Evolutionary conservation across 2,888 invertebrate genomes (phyloP), one percentile per base, ranked within the genome.

Genomic region (Dynastes maya): DNA sequence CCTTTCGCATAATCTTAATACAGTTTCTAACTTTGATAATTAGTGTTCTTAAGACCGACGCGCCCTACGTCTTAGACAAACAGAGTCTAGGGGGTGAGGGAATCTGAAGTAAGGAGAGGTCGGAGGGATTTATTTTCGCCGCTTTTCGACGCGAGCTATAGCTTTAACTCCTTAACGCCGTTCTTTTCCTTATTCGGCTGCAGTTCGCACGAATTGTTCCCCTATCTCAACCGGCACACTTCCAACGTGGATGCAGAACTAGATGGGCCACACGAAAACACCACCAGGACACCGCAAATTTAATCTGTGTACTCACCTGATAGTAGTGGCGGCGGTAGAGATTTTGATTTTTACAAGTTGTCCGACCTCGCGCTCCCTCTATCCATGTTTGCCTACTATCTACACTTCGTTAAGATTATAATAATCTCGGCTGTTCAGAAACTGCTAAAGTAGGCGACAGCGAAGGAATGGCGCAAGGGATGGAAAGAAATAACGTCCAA

Each of bases 21-120:
- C 88, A 89, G 88, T 88, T 89, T 88, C 87, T 86, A 89, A 88
- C 87, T 88, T 89, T 88, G 88, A 88, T 88, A 88, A 89, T 88
- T 89, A 88, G 88, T 88, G 88, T 87, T 88, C 88, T 88, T 88
- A 88, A 88, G 88, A 87, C 84, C 84, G 85, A 65, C 61, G 70
- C 68, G 58, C 53, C 70, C 77, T 51, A 22, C 32, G 70, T 85
- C 87, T 87, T 88, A 88, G 87, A 88, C 88, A 88, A 88, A 88
- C 88, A 88, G 84, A 83, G 85, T 85, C 51, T 53, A 37, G 6
- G 53, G 22, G 53, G 29, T 53, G 29, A 27, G 68, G 27, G n/a
- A 53, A 16, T 53, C 16, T 2, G 53, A 6, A 53, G 29, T 11
- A 22, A 45, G 45, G 51, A 49, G 67, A 13, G 53, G 51, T 45